Percentiles rank a stretch among this genome's conserved stretches.
phyloP scores from a whole-genome alignment of 1,140 invertebrate species.

The Luehdorfia chinensis region DNA sequence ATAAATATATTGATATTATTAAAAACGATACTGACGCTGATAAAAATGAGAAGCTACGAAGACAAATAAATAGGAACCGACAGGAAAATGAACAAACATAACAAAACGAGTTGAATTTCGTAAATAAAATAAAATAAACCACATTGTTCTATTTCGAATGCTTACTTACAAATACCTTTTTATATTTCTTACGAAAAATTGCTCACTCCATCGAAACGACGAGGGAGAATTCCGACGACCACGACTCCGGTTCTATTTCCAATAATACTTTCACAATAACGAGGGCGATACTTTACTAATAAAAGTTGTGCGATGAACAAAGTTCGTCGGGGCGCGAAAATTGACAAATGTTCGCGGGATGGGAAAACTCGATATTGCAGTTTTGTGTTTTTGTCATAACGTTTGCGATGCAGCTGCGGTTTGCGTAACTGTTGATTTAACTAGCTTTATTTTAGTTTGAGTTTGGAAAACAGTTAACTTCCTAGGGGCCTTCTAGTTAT shows the following conservation, averaged over 20 bases:
- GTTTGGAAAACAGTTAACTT: neutral
- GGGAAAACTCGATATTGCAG: constrained; percentile 2
- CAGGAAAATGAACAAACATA: constrained; percentile 2
- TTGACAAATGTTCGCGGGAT: constrained; percentile 5
- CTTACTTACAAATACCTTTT: constrained; percentile 8
- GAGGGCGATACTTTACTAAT: constrained; percentile 10
- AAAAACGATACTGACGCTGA: no score
- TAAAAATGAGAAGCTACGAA: no score
- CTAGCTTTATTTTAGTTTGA: constrained; percentile 11
- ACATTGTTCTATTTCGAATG: constrained; percentile 2
- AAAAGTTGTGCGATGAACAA: constrained; percentile 11
- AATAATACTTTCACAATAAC: constrained; percentile 14
- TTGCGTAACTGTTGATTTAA: constrained; percentile 13
- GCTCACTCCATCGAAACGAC: neutral
- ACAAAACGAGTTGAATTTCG: neutral
- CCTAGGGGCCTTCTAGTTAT: neutral
- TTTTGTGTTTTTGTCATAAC: constrained; percentile 14
- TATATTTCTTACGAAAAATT: constrained; percentile 9
- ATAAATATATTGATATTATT: no score
- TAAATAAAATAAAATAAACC: constrained; percentile 6
- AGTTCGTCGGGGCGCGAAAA: constrained; percentile 6
- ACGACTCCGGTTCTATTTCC: constrained; percentile 5
- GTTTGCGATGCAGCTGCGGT: constrained; percentile 14
- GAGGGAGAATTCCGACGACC: constrained; percentile 9
- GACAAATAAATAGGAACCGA: neutral